Evolutionary conservation across 2,888 invertebrate species (phyloP), one percentile per base, ranked within the genome.

Genomic region (Odontothrips loti): DNA sequence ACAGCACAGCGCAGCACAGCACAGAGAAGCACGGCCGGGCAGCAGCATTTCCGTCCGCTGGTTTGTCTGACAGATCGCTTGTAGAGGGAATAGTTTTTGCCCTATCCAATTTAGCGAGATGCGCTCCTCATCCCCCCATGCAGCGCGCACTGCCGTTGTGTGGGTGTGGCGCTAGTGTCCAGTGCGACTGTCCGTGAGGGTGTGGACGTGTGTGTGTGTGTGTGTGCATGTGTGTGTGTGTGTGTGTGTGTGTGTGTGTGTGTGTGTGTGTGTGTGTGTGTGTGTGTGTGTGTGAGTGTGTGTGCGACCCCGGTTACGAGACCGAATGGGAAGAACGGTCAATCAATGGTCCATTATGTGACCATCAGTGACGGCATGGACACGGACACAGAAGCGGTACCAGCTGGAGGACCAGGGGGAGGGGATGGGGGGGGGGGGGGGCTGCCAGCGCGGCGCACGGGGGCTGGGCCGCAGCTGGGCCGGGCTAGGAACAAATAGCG

Each of bases 311-410:
- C 20, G n/a, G 58, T n/a, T 20, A 58, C 58, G 58, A 58, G 58
- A 58, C n/a, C 58, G 58, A 58, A 58, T 75, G 23, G 27, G 68
- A 27, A 27, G 68, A 75, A 75, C 68, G 68, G 68, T 75, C 68
- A 23, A 75, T 75, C 68, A 75, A 75, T 75, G 68, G 68, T 75
- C 68, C 68, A 75, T 75, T 75, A 75, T 75, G 68, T 75, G 68
- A 75, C 68, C 27, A 75, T 75, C 68, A 75, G 27, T 12, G 68
- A 27, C 27, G 8, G 27, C 23, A 75, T 75, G 68, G 68, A 75
- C 68, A 75, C 23, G 23, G 68, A 75, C 68, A 58, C 68, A 75
- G 12, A 43, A 27, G 68, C 68, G 27, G 68, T 75, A 75, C 68
- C 68, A 75, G 68, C 68, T 75, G 68, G 68, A 23, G 68, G 23